A percentile compares a stretch with the other conserved stretches of the same genome.
phyloP scores from a whole-genome alignment of 2,113 vertebrate species.

The Ptilonorhynchus violaceus region DNA sequence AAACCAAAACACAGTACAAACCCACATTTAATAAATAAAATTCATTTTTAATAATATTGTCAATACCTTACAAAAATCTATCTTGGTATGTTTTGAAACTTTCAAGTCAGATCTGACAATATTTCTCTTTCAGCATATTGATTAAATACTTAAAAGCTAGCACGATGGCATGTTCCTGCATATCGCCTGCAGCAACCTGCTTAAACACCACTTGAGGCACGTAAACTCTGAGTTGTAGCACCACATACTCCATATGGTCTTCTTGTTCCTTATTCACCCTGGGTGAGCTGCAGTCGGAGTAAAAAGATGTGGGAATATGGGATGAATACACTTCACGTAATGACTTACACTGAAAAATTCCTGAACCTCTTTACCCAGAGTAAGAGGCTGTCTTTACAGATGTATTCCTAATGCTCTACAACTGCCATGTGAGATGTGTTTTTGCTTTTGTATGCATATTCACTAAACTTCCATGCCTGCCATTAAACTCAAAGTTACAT shows the following conservation, averaged over 20 bases:
- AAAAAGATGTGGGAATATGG: neutral
- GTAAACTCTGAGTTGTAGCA: neutral
- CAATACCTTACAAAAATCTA: neutral
- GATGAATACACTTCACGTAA: neutral
- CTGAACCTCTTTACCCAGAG: neutral
- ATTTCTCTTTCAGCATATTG: slow-evolving; percentile 46
- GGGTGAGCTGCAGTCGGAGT: neutral
- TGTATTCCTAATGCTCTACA: neutral
- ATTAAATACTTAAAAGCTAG: slow-evolving; percentile 57
- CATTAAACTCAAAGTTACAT: neutral
- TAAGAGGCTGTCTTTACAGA: neutral
- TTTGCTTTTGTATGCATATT: neutral
- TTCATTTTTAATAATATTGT: neutral
- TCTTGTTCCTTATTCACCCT: slow-evolving; percentile 18
- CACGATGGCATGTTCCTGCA: neutral
- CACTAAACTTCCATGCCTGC: neutral
- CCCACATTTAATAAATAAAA: neutral
- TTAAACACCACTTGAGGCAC: slow-evolving; percentile 22
- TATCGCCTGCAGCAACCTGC: slow-evolving; percentile 52
- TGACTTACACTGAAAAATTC: neutral
- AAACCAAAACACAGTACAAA: neutral
- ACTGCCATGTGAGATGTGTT: neutral
- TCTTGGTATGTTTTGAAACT: neutral
- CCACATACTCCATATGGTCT: slow-evolving; percentile 37
- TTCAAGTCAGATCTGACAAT: slow-evolving; percentile 24